phyloP scores from a whole-genome alignment of 2,113 vertebrate genomes.

The Pterophyllum scalare region DNA sequence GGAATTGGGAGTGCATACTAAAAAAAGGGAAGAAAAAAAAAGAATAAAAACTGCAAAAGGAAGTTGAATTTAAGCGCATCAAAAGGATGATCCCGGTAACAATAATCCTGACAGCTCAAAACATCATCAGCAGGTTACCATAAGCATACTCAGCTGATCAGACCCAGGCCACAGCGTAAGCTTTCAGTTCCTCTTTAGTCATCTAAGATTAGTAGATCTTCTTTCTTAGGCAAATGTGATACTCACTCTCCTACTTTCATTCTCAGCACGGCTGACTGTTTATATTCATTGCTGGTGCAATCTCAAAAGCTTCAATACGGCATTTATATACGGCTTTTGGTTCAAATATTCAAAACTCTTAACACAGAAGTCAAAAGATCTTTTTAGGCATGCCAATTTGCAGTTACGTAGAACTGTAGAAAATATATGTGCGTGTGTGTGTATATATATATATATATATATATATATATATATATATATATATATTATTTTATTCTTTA shows the following conservation, averaged over 20 bases:
- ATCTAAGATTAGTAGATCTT: constrained; percentile 23
- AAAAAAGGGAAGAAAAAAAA: background rate
- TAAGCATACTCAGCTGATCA: background rate
- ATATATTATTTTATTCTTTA: too few species aligned
- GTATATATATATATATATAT: too few species aligned
- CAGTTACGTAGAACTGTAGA: background rate
- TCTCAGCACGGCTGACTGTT: constrained; percentile 14
- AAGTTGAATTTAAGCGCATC: background rate
- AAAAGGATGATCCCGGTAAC: background rate
- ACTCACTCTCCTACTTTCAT: constrained; percentile 22
- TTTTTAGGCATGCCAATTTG: background rate
- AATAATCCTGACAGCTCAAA: background rate
- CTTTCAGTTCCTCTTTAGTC: constrained; percentile 62
- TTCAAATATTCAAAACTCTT: background rate
- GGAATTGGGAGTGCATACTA: background rate
- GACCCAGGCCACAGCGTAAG: background rate
- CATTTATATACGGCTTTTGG: background rate
- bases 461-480: too few species aligned
- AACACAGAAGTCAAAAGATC: background rate
- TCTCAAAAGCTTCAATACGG: background rate
- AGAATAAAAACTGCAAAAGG: background rate
- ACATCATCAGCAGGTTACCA: background rate
- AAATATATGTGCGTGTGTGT: background rate
- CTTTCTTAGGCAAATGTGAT: constrained; percentile 34
- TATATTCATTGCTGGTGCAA: background rate